Evolutionary conservation across 2,888 invertebrate genomes (phyloP), one percentile per base, ranked within the genome.

Genomic region (Cynaeus angustus): DNA sequence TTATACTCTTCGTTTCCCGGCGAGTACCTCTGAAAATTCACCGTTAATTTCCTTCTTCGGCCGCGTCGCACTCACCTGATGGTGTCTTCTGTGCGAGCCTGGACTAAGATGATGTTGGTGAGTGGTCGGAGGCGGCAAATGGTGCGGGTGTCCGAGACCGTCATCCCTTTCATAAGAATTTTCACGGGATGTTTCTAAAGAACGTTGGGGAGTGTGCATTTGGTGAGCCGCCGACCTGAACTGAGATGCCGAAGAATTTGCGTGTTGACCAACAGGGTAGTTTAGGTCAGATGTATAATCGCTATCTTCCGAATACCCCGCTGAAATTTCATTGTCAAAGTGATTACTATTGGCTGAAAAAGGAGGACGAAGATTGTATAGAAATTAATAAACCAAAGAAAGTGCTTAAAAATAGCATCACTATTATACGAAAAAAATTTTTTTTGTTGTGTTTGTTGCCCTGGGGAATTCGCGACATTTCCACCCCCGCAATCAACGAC

Each of bases 211-310:
- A 68, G 92, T 93, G 83, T 91, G 89, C 86, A 94, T 89, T 83
- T 92, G 92, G 85, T 92, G 92, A 37, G 94, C 93, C 46, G 91
- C 92, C 56, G 89, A 89, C 72, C 93, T 88, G 85, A 94, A 95
- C 87, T 97, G 97, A 69, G 96, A 95, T 21, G 94, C 95, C 70
- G 96, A 96, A 82, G 94, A 94, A 88, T 97, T 97, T 79, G 96
- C 91, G 83, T 95, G 95, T 83, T 94, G 94, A 71, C 92, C 92
- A 81, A 94, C 91, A 58, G 97, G 97, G 87, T 94, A 97, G 88
- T 97, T 97, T 81, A 97, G 91, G 86, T 98, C 98, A 73, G 96
- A 96, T 72, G 97, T 98, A 87, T 98, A 98, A 88, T 98, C 98
- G 79, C 96, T 96, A 86, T 98, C 97, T 87, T 98, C 98, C 56